These are phyloP conservation scores for Chalcosyrphus nemorum DNA, from an alignment of 2,888 invertebrate genomes.

Conservation along the genomic window DNA sequence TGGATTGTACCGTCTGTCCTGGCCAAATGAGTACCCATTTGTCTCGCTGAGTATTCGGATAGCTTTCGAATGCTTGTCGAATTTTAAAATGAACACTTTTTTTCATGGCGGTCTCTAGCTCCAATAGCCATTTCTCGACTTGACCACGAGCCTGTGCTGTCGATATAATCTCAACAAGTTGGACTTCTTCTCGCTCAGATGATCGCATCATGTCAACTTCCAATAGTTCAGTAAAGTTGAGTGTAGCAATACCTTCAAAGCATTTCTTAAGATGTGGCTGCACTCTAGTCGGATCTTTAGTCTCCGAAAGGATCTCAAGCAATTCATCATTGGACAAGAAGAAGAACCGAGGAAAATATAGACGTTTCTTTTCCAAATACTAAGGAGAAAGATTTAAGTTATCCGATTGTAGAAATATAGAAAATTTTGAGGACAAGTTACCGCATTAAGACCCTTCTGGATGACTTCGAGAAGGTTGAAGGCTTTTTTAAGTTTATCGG, in stretches of 20 bases:
- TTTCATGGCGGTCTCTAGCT: slow-evolving; percentile 94
- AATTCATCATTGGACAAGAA: slow-evolving; percentile 98
- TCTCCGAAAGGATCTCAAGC: slow-evolving; percentile 96
- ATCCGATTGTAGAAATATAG: no score
- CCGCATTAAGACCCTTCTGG: slow-evolving; percentile 93
- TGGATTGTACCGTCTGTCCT: slow-evolving; percentile 93
- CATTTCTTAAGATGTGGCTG: slow-evolving; percentile 98
- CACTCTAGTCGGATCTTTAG: slow-evolving; percentile 96
- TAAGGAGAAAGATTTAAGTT: no score
- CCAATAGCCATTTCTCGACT: slow-evolving; percentile 97
- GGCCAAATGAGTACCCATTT: slow-evolving; percentile 96
- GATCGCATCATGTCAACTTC: slow-evolving; percentile 95
- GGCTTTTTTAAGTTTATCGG: slow-evolving; percentile 94
- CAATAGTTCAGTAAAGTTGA: slow-evolving; percentile 93
- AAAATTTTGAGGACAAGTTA: slow-evolving; percentile 69
- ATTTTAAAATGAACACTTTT: slow-evolving; percentile 91
- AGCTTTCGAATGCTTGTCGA: slow-evolving; percentile 87
- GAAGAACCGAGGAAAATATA: slow-evolving; percentile 97
- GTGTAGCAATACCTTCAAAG: slow-evolving; percentile 95
- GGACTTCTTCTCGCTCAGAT: slow-evolving; percentile 89
- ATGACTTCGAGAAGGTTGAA: slow-evolving; percentile 94
- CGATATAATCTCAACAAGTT: slow-evolving; percentile 89
- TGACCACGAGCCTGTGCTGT: slow-evolving; percentile 94
- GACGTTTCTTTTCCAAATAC: slow-evolving; percentile 96
- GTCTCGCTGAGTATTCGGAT: slow-evolving; percentile 85